Base-by-base conservation (phyloP, 2,888 invertebrate species). In the Aphrophora alni region DNA sequence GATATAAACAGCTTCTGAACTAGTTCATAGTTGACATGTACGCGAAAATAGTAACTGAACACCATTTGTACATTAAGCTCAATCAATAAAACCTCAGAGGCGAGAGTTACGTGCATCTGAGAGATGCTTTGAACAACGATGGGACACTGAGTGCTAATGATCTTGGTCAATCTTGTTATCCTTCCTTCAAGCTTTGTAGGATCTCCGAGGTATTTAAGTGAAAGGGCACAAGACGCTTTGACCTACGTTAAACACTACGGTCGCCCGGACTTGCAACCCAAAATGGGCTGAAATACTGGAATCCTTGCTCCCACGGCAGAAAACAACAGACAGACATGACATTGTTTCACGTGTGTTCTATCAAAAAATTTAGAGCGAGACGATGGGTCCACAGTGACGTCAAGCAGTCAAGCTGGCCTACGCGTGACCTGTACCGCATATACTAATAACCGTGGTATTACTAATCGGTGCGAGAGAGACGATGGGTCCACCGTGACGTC, bases 201-300 rank as follows among this genome's bases (percentile, higher is more conserved):
- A 10, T 84, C 87, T 24, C 88, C 88, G 80, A 80, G 88, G 25
- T 85, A 87, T 81, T 87, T 88, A 87, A 86, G 86, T 79, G 86
- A 88, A 85, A 81, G 84, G 71, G 80, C 84, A 8, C 86, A 87
- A 81, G 87, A 87, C 84, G 86, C 87, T 8, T 83, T 82, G 84
- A 44, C 85, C 85, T 87, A 87, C 77, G 87, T 88, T 5, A 38
- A 85, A 27, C 80, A 85, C 51, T 87, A 84, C 84, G 88, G 88
- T 0, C 80, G 84, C 27, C 87, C 88, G 17, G 87, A 87, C 87
- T 4, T 86, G 86, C 76, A 87, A 87, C 83, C 86, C 87, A 4
- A 83, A 83, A 74, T 87, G 87, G 87, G 59, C 72, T n/a, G 86
- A 87, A 81, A 86, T 87, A 2, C 78, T 74, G 25, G 79, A 82